Evolutionary conservation across 1,140 invertebrate species (phyloP).

Genomic region (Condylostylus longicornis): DNA sequence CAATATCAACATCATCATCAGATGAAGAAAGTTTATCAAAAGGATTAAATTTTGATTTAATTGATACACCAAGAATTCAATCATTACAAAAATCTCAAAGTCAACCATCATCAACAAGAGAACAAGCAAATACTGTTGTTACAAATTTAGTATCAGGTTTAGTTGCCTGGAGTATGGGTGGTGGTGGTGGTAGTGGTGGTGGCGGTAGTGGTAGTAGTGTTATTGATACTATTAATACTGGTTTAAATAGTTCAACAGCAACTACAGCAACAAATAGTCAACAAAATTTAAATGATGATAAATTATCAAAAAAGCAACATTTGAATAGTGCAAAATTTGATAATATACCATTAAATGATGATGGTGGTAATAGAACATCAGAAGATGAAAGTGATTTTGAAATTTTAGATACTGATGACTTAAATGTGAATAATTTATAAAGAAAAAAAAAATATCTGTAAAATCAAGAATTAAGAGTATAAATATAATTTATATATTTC

Average conservation of each 20-base stretch:
- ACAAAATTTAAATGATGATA: not conserved
- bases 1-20: constrained; percentile 25
- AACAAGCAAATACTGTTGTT: constrained; percentile 11
- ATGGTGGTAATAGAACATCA: too few relatives aligned
- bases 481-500: too few relatives aligned
- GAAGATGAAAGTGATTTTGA: constrained; percentile 31
- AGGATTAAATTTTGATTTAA: constrained; percentile 23
- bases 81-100: not conserved
- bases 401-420: constrained; percentile 27
- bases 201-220: not conserved
- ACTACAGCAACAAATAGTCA: constrained; percentile 3
- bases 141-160: constrained; percentile 20
- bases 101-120: constrained; percentile 1
- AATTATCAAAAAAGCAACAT: constrained; percentile 7
- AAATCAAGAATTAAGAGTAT: too few relatives aligned
- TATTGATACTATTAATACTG: not conserved
- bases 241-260: not conserved
- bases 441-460: too few relatives aligned
- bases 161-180: constrained; percentile 17
- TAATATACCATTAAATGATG: constrained; percentile 16
- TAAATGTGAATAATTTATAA: too few relatives aligned
- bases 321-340: constrained; percentile 4
- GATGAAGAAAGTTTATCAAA: constrained; percentile 29
- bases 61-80: constrained; percentile 11
- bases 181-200: not conserved